These are phyloP conservation scores for Beroe forskalii DNA, from an alignment of 37 sponge, comb jelly and placozoan species.

Conservation along the genomic window DNA sequence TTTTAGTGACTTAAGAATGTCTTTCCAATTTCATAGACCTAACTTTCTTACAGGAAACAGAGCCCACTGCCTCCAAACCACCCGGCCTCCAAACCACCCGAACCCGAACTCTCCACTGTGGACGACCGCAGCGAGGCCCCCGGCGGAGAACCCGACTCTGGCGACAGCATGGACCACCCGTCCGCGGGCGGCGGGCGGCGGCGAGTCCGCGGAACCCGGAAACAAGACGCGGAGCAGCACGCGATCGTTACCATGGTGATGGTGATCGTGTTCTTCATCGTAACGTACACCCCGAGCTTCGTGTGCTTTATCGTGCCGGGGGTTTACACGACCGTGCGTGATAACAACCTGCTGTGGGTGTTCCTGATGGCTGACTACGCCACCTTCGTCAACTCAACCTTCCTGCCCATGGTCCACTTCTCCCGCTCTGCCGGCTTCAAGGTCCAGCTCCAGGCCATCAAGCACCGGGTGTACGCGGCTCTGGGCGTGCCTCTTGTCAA, in stretches of 20 bases:
- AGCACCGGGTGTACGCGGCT: not conserved
- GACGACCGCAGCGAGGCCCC: not conserved
- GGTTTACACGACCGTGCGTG: not conserved
- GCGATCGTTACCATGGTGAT: slow-evolving; percentile 64
- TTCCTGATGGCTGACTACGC: slow-evolving; percentile 24
- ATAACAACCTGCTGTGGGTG: not conserved
- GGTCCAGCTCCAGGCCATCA: not conserved
- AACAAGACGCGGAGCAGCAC: slow-evolving; percentile 20
- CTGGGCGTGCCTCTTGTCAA: not conserved
- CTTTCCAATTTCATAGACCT: no score
- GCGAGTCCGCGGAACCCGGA: not conserved
- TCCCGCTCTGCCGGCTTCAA: slow-evolving; percentile 58
- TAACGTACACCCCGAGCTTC: slow-evolving; percentile 62
- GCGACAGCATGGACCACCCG: not conserved
- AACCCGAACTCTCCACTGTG: no score
- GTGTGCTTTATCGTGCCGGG: slow-evolving; percentile 58
- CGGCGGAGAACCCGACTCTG: not conserved
- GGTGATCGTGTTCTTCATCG: slow-evolving; percentile 47
- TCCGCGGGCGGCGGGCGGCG: not conserved
- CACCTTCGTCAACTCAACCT: slow-evolving; percentile 60
- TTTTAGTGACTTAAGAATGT: no score
- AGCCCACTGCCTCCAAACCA: no score
- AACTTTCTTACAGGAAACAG: no score
- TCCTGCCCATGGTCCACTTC: slow-evolving; percentile 63
- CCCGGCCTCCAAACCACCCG: no score